These are phyloP conservation scores for Ailuropoda melanoleuca DNA, from an alignment of 2,113 vertebrate species.

Conservation along the genomic window DNA sequence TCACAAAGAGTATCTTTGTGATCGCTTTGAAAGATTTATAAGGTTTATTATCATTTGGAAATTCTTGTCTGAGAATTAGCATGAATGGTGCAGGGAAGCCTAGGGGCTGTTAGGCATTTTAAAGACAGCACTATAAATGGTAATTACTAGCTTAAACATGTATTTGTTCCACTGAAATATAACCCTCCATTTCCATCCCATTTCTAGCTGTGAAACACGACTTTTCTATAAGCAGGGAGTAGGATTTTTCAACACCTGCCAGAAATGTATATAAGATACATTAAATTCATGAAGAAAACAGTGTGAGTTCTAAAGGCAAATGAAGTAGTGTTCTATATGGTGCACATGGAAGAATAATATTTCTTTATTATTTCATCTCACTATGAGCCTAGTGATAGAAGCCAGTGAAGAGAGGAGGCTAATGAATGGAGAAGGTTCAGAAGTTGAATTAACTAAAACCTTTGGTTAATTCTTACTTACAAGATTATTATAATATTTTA, in stretches of 20 bases:
- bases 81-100: background rate
- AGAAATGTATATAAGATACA: background rate
- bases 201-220: constrained; percentile 24
- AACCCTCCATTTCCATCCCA: background rate
- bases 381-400: background rate
- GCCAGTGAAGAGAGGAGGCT: background rate
- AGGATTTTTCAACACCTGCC: background rate
- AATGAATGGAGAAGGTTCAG: background rate
- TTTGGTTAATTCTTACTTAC: background rate
- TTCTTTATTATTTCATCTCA: background rate
- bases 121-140: constrained; percentile 38
- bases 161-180: constrained; percentile 56
- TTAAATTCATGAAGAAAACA: background rate
- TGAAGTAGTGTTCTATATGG: background rate
- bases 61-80: constrained; percentile 25
- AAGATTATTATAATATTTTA: background rate
- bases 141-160: constrained; percentile 51
- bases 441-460: background rate
- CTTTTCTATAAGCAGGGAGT: background rate
- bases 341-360: background rate
- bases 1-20: constrained; percentile 17
- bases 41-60: constrained; percentile 47
- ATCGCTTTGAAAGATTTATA: constrained; percentile 50
- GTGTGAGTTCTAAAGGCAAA: background rate
- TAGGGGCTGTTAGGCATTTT: constrained; percentile 3